Evolutionary conservation across 1,140 invertebrate species (phyloP).

Genomic region (Drosophila suzukii): DNA sequence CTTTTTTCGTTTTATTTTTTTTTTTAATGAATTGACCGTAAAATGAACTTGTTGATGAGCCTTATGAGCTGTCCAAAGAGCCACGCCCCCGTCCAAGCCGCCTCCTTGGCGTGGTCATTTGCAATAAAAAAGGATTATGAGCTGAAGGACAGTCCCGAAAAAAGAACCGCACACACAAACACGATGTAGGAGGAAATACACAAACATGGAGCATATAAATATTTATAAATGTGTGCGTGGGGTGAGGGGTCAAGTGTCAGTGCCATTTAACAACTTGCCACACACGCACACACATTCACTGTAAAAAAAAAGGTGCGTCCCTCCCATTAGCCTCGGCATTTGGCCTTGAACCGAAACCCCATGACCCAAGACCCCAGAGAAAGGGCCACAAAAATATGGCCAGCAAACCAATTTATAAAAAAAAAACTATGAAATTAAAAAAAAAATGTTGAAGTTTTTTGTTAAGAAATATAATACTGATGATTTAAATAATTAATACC

Average conservation of each 20-base stretch:
- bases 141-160: constrained; percentile 69
- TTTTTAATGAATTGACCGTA: constrained; percentile 84
- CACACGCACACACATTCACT: constrained; percentile 57
- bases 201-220: constrained; percentile 64
- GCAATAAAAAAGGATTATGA: constrained; percentile 82
- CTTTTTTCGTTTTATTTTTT: constrained; percentile 30
- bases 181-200: constrained; percentile 33
- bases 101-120: constrained; percentile 75
- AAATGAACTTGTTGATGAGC: constrained; percentile 84
- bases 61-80: constrained; percentile 67
- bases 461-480: background rate
- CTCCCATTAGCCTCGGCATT: constrained; percentile 21
- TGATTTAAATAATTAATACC: background rate
- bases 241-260: constrained; percentile 60
- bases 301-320: constrained; percentile 33
- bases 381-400: constrained; percentile 11
- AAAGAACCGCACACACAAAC: constrained; percentile 34
- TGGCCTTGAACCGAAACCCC: constrained; percentile 23
- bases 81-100: constrained; percentile 17
- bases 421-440: background rate
- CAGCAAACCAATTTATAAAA: background rate
- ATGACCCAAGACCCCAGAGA: background rate
- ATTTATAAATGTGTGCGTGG: constrained; percentile 56
- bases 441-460: background rate
- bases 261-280: constrained; percentile 79